phyloP scores from a whole-genome alignment of 2,113 vertebrate species.

The Steatornis caripensis region DNA sequence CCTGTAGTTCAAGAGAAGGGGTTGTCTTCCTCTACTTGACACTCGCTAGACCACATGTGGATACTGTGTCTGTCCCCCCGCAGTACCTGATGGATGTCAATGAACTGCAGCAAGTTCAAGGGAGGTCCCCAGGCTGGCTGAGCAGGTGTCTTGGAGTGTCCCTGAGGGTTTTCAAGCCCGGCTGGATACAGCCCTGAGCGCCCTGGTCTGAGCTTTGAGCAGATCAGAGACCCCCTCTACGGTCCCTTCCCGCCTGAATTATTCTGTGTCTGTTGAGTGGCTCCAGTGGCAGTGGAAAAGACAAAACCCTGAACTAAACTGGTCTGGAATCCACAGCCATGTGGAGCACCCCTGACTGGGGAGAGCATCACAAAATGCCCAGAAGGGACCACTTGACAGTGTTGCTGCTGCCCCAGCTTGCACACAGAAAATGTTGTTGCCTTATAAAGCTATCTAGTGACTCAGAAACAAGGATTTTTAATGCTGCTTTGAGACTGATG shows the following conservation, averaged over 20 bases:
- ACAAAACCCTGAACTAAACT: not conserved
- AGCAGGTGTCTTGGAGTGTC: not conserved
- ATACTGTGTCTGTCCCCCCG: rapidly evolving
- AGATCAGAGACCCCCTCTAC: not conserved
- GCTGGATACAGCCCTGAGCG: not conserved
- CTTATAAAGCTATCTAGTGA: rapidly evolving
- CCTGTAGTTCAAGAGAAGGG: rapidly evolving
- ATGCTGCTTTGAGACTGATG: rapidly evolving
- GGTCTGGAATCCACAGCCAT: not conserved
- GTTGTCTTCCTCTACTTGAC: not conserved
- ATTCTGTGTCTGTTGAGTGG: not conserved
- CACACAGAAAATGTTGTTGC: not conserved
- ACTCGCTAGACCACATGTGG: rapidly evolving
- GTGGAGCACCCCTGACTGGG: not conserved
- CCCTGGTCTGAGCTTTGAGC: not conserved
- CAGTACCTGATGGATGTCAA: not conserved
- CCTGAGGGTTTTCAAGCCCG: not conserved
- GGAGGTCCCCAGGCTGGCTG: no score
- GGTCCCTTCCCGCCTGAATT: not conserved
- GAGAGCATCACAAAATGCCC: not conserved
- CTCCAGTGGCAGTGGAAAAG: not conserved
- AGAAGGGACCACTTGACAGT: not conserved
- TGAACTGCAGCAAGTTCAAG: not conserved
- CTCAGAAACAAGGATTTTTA: not conserved
- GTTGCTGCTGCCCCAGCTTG: not conserved